Percentiles rank a stretch among this genome's conserved stretches.
Evolutionary conservation across 1,140 invertebrate species (phyloP).

Genomic region (Zaprionus capensis): DNA sequence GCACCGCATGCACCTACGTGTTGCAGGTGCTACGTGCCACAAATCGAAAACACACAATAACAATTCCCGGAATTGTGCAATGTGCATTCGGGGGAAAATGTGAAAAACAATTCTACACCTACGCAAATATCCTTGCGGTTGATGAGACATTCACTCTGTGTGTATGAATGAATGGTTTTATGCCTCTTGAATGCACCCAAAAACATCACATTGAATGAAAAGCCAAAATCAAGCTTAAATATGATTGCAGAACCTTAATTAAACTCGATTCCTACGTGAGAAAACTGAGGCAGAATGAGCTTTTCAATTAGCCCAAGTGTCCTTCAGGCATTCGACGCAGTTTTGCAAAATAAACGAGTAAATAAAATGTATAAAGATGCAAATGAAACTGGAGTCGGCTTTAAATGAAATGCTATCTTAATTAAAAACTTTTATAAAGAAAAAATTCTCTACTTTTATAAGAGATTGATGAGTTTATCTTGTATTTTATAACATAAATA

Average conservation of each 20-base stretch:
- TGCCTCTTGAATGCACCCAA: conserved; percentile 6
- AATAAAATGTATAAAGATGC: background rate
- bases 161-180: background rate
- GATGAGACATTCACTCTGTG: background rate
- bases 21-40: background rate
- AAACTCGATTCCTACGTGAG: background rate
- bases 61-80: conserved; percentile 11
- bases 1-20: too few relatives aligned
- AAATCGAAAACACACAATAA: background rate
- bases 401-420: too few relatives aligned
- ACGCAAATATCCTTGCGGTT: background rate
- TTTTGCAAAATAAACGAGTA: background rate
- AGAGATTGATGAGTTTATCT: too few relatives aligned
- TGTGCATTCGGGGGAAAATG: conserved; percentile 7
- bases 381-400: background rate
- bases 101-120: background rate
- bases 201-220: background rate
- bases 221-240: background rate
- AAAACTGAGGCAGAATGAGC: background rate
- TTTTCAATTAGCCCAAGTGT: background rate
- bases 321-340: background rate
- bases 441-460: too few relatives aligned
- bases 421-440: too few relatives aligned
- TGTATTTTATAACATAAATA: too few relatives aligned
- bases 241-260: background rate